phyloP scores from a whole-genome alignment of 2,797 vertebrate species.

The Cryptoprocta ferox region DNA sequence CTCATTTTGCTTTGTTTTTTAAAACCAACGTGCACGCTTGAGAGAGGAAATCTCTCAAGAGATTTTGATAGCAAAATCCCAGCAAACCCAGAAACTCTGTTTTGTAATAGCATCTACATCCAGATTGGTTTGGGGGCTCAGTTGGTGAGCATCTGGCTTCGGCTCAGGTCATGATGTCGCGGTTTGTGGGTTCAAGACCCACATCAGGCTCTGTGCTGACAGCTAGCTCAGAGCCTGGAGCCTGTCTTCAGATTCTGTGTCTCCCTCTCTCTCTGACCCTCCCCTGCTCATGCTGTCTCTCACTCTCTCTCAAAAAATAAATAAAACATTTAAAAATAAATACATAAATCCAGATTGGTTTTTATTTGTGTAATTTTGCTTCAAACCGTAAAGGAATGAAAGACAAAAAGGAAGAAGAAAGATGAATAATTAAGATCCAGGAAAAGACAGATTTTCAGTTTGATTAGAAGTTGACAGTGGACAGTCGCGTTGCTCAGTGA shows the following conservation, averaged over 20 bases:
- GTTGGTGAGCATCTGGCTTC: too few relatives aligned
- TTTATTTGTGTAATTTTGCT: conserved; percentile 11
- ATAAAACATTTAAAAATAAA: too few relatives aligned
- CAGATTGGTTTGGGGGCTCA: too few relatives aligned
- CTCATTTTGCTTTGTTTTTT: not conserved
- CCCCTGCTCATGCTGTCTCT: too few relatives aligned
- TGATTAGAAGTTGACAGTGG: not conserved
- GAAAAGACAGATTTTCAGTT: not conserved
- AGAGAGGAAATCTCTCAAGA: not conserved
- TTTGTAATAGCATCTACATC: not conserved
- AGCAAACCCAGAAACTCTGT: not conserved
- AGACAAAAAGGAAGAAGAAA: not conserved
- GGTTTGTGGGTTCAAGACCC: too few relatives aligned
- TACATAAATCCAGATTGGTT: not conserved
- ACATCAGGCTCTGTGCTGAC: too few relatives aligned
- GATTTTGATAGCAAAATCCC: not conserved
- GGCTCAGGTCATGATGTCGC: too few relatives aligned
- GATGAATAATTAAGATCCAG: not conserved
- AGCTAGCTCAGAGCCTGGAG: too few relatives aligned
- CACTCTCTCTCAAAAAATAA: too few relatives aligned
- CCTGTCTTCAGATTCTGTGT: too few relatives aligned
- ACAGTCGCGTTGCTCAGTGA: not conserved
- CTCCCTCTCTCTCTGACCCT: too few relatives aligned
- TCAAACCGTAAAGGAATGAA: not conserved
- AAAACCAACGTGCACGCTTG: not conserved